Base-by-base conservation (phyloP, 2,888 invertebrate species). In the Pollenia griseotomentosa region DNA sequence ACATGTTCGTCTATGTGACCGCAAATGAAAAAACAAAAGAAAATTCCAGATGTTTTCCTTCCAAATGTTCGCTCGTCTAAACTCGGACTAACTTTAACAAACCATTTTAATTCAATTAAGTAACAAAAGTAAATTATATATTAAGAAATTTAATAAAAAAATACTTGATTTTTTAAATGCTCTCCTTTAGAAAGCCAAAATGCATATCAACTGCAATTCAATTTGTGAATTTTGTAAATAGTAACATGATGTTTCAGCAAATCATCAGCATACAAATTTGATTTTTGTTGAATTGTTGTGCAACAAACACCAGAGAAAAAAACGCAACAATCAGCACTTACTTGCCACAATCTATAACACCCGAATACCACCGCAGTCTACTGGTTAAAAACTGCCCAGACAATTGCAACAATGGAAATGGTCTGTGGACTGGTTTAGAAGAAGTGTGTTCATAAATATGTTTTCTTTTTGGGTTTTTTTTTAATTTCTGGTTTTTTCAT, bases 321-420 rank as follows among this genome's bases (percentile, higher is more conserved):
- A 82, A 11, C 16, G 2, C 44, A 42, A 71, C 63, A 73, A 79
- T 79, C 84, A 84, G 53, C 66, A 61, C n/a, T 74, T 68, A 61
- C 40, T 40, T 85, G 84, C 74, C 74, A 42, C 55, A 85, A 85
- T 85, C 84, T 78, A 74, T 63, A 85, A 85, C 84, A 85, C 79
- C 74, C 84, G 74, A 68, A n/a, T 48, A 48, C 70, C 81, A 66
- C 40, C 55, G 42, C 55, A 19, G 70, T 46, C 53, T 70, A 55
- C 63, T 77, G 46, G 40, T 33, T 63, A 44, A 33, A 40, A 66
- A 23, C 63, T 61, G n/a, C 8, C 14, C 66, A 59, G 48, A 73
- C 48, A 71, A 74, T 63, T 61, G 46, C 55, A 74, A 84, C 84
- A 85, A 78, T 75, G 68, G 61, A 55, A 19, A 63, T 70, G 53